Conservation (phyloP, 2,888 invertebrate genomes). For the Tetrapedia diversipes region DNA sequence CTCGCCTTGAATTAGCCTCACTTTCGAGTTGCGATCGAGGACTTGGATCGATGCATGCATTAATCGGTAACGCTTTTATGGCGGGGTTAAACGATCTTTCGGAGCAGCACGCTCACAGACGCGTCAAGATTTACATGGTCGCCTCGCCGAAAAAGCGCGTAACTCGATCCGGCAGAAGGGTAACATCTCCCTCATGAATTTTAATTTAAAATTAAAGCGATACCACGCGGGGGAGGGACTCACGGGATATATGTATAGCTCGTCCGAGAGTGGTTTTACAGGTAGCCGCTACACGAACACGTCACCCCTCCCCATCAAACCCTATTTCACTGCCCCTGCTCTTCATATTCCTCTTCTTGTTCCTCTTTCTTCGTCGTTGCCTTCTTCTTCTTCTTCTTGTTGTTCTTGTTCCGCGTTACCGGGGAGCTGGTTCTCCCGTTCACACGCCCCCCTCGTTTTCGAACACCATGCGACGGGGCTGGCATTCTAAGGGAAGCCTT, state of each 20-base stretch:
- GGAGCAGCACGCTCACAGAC: constrained; percentile 44
- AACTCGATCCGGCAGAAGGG: constrained; percentile 74
- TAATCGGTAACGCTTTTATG: too few relatives aligned
- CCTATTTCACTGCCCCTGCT: constrained; percentile 61
- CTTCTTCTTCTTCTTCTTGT: constrained; percentile 51
- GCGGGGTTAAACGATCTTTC: constrained; percentile 50
- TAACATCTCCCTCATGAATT: constrained; percentile 78
- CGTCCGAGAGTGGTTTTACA: constrained; percentile 74
- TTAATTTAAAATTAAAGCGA: constrained; percentile 79
- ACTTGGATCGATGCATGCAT: too few relatives aligned
- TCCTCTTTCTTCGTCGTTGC: constrained; percentile 34
- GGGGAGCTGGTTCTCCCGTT: constrained; percentile 62
- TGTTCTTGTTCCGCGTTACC: constrained; percentile 47
- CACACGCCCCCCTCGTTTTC: constrained; percentile 68
- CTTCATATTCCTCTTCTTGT: constrained; percentile 49
- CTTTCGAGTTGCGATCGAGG: constrained; percentile 6
- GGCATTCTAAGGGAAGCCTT: constrained; percentile 51
- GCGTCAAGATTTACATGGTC: constrained; percentile 38
- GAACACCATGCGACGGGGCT: constrained; percentile 25
- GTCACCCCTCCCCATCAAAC: constrained; percentile 67
- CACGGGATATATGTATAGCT: constrained; percentile 72
- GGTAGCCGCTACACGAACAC: constrained; percentile 74
- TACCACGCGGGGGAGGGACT: constrained; percentile 74
- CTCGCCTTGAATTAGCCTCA: constrained; percentile 16
- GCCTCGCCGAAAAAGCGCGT: constrained; percentile 65